These are phyloP conservation scores for Coptodon rendalli DNA, from an alignment of 2,113 vertebrate genomes.

Conservation along the genomic window DNA sequence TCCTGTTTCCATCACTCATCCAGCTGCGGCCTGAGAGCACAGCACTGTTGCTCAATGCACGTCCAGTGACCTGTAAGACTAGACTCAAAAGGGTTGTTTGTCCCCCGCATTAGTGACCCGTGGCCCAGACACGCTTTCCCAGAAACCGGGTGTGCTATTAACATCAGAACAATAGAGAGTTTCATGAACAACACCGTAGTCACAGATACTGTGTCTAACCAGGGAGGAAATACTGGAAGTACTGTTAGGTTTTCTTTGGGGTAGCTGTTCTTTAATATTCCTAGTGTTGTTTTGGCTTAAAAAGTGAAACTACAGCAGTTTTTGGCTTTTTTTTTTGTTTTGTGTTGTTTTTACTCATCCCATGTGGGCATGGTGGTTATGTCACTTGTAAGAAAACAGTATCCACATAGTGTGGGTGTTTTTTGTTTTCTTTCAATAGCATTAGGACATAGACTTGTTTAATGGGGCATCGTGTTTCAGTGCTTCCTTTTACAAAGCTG, in stretches of 20 bases:
- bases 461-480: neutral
- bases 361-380: neutral
- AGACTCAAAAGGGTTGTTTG: constrained; percentile 44
- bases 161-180: constrained; percentile 54
- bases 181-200: constrained; percentile 19
- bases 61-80: constrained; percentile 62
- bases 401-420: neutral
- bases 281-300: neutral
- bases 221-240: neutral
- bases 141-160: constrained; percentile 48
- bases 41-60: constrained; percentile 9
- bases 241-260: neutral
- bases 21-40: neutral
- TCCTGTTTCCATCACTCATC: neutral
- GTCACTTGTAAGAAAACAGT: neutral
- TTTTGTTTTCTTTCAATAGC: neutral
- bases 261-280: neutral
- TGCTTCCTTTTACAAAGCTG: neutral
- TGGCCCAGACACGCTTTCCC: constrained; percentile 54
- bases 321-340: neutral
- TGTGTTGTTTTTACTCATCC: neutral
- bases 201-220: constrained; percentile 1
- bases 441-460: neutral
- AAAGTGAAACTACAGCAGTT: neutral
- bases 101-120: constrained; percentile 39